Evolutionary conservation across 2,797 vertebrate genomes (phyloP).

Genomic region (Melopsittacus undulatus): DNA sequence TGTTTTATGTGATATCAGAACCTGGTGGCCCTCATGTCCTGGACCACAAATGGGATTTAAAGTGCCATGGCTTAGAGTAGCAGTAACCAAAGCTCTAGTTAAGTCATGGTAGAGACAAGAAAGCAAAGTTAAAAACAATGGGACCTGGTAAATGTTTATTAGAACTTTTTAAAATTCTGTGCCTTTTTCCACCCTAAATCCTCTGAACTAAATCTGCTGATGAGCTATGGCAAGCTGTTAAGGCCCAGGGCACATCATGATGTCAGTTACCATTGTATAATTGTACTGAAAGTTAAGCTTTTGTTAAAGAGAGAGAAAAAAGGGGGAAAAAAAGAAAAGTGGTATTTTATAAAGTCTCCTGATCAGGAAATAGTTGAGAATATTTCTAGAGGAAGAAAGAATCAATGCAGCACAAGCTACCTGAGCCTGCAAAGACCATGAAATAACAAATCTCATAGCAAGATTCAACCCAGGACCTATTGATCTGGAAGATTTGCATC

Average conservation of each 20-base stretch:
- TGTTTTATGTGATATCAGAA: not conserved
- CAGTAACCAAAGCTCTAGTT: not conserved
- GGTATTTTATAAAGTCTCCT: not conserved
- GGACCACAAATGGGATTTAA: not conserved
- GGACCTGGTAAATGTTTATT: not conserved
- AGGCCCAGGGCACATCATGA: not conserved
- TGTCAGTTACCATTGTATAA: accelerated
- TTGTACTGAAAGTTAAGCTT: not conserved
- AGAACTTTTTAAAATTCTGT: not conserved
- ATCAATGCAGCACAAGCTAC: not conserved
- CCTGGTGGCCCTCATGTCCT: not conserved
- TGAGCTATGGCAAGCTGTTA: not conserved
- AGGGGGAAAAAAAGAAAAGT: too few relatives aligned
- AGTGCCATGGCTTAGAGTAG: not conserved
- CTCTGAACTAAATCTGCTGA: not conserved
- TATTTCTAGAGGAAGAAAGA: not conserved
- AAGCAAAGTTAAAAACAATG: not conserved
- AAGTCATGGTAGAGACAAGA: not conserved
- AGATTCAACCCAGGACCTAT: conserved; percentile 16
- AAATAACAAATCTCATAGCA: conserved; percentile 3
- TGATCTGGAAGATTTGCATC: conserved; percentile 18
- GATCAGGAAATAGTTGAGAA: not conserved
- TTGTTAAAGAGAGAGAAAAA: not conserved
- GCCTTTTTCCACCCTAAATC: not conserved
- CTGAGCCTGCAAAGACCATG: not conserved